Evolutionary conservation across 1,140 invertebrate genomes (phyloP).

Genomic region (Pseudachorutes palmiensis): DNA sequence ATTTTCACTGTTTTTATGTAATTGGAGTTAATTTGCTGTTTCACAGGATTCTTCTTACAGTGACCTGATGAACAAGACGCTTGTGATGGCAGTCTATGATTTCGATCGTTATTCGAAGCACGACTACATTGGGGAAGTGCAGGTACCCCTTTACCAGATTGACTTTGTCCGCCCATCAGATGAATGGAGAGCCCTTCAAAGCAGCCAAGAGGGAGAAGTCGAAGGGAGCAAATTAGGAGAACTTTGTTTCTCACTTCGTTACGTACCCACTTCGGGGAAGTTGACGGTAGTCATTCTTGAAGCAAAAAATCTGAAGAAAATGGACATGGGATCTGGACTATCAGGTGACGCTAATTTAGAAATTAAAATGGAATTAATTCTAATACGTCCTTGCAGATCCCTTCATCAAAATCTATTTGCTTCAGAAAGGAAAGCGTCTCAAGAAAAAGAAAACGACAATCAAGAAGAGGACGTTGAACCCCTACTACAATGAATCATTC

Average conservation of each 20-base stretch:
- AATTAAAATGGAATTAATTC: neutral
- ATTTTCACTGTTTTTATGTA: neutral
- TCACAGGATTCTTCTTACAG: conserved; percentile 54
- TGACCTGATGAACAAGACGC: conserved; percentile 54
- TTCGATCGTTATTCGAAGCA: conserved; percentile 55
- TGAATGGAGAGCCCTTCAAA: conserved; percentile 46
- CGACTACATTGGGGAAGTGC: conserved; percentile 58
- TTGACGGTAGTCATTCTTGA: conserved; percentile 55
- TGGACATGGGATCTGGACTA: neutral
- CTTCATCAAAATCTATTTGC: conserved; percentile 92
- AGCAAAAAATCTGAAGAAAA: conserved; percentile 53
- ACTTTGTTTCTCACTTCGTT: conserved; percentile 55
- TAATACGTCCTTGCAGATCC: conserved; percentile 51
- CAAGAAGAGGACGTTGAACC: conserved; percentile 93
- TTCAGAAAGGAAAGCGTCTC: conserved; percentile 93
- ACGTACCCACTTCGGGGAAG: conserved; percentile 56
- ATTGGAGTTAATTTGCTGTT: neutral
- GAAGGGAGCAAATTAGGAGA: conserved; percentile 48
- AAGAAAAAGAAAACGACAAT: conserved; percentile 99
- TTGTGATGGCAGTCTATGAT: conserved; percentile 15
- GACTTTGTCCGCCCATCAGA: conserved; percentile 55
- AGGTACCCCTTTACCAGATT: conserved; percentile 53
- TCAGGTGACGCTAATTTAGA: neutral
- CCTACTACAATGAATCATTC: conserved; percentile 95
- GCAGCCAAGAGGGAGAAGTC: neutral